Percentiles rank a stretch among this genome's conserved stretches.
These are phyloP conservation scores for Planococcus citri DNA, from an alignment of 1,140 invertebrate genomes.

Conservation along the genomic window DNA sequence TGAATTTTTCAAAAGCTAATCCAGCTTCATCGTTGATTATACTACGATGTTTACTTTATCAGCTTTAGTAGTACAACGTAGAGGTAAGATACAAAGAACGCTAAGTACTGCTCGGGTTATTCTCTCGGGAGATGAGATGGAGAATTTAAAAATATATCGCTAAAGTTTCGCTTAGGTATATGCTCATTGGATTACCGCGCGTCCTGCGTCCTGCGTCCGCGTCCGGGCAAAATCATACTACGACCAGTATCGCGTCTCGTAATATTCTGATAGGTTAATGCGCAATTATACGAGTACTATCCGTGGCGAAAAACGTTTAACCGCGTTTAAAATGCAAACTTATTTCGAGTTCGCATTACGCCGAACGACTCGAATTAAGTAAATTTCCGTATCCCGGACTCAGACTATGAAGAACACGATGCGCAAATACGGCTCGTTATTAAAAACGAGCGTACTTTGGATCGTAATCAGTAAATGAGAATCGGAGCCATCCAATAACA, in stretches of 20 bases:
- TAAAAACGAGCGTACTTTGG: background rate
- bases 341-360: background rate
- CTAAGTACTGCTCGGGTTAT: background rate
- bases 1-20: no score
- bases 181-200: background rate
- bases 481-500: background rate
- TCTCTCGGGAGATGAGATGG: background rate
- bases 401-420: no score
- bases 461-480: constrained; percentile 3
- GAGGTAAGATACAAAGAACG: no score
- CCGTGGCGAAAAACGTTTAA: background rate
- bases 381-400: no score
- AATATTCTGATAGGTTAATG: background rate
- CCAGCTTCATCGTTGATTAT: no score
- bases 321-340: background rate
- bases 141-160: background rate
- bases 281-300: background rate
- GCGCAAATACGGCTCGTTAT: background rate
- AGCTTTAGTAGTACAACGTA: no score
- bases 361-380: background rate
- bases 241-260: no score
- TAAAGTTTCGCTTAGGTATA: background rate
- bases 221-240: background rate
- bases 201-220: no score
- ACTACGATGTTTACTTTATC: no score